Base-by-base conservation (phyloP, 2,113 vertebrate genomes). In the Oophaga pumilio region DNA sequence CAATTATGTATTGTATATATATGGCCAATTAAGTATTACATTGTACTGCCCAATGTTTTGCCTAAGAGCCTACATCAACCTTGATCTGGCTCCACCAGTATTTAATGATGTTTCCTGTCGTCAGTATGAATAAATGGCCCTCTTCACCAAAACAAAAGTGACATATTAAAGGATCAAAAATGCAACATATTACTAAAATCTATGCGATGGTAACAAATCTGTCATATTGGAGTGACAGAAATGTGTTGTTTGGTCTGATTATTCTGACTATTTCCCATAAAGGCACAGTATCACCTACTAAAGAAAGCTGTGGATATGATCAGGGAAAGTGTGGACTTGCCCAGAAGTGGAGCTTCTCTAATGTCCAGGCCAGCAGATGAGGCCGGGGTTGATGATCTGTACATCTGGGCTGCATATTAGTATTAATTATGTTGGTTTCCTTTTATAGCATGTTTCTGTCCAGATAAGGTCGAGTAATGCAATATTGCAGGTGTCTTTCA, bases 401-500 rank as follows among this genome's bases (percentile, higher is more conserved):
- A 43, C 33, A 73, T 73, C 28, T 59, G 53, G 59, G 77, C 56
- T 60, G 26, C 56, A 60, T 43, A 80, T 33, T 60, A 79, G 4
- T 79, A 80, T 1, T 69, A 83, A 83, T 68, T 64, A 9, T 69
- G 14, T 18, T 26, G 43, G 43, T 18, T 83, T 83, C 62, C 81
- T 66, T 83, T 69, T 83, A 83, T 53, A 68, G 62, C 81, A 52
- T 66, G 33, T 43, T 86, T 64, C 24, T 77, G 12, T 79, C 6
- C 49, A 56, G 50, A 69, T 66, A 79, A 66, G 33, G 5, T 49
- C 66, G 26, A 78, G 59, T 52, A 60, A 60, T 8, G 57, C 53
- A 76, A 86, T 77, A 76, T 49, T 52, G 62, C 85, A 79, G 85
- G 76, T 86, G 60, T 22, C 76, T 77, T 52, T 69, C 24, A 26